Percentiles rank a stretch among this genome's conserved stretches.
These are phyloP conservation scores for Poeciliopsis gracilis DNA, from an alignment of 2,797 vertebrate genomes.

Conservation along the genomic window DNA sequence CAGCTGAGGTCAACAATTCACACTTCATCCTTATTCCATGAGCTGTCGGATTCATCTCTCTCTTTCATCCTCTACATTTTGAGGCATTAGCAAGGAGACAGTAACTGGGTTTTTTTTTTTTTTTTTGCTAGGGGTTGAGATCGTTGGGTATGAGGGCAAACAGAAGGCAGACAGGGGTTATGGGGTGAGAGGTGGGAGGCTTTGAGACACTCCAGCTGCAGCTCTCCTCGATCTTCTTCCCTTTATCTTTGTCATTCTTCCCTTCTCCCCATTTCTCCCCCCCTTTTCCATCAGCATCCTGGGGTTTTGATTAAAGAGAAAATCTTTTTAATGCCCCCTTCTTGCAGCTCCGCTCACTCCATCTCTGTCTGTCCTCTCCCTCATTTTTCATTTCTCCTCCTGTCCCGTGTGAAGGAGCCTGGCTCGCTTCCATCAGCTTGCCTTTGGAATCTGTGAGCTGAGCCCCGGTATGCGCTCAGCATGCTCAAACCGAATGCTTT, in stretches of 20 bases:
- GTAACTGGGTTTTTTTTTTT: slow-evolving; percentile 26
- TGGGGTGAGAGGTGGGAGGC: slow-evolving; percentile 31
- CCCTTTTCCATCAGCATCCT: slow-evolving; percentile 68
- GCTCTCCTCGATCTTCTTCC: slow-evolving; percentile 37
- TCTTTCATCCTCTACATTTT: slow-evolving; percentile 37
- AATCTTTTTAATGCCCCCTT: slow-evolving; percentile 52
- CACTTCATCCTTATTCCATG: slow-evolving; percentile 28
- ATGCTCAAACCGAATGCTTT: slow-evolving; percentile 67
- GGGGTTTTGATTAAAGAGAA: slow-evolving; percentile 69
- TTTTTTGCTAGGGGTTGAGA: slow-evolving; percentile 1
- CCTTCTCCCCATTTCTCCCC: slow-evolving; percentile 35
- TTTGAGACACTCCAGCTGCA: slow-evolving; percentile 72
- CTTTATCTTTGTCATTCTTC: slow-evolving; percentile 66
- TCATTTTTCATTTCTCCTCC: slow-evolving; percentile 54
- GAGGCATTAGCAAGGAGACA: slow-evolving; percentile 28
- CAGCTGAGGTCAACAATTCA: slow-evolving; percentile 63
- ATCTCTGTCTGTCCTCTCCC: slow-evolving; percentile 71
- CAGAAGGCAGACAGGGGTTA: slow-evolving; percentile 56
- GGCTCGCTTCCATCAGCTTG: slow-evolving; percentile 70
- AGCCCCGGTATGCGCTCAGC: slow-evolving; percentile 59
- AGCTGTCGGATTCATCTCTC: slow-evolving; percentile 44
- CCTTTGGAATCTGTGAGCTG: slow-evolving; percentile 63
- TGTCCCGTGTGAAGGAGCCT: slow-evolving; percentile 63
- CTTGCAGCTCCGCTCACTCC: slow-evolving; percentile 54
- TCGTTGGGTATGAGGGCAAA: slow-evolving; percentile 32